A percentile compares a stretch with the other conserved stretches of the same genome.
phyloP scores from a whole-genome alignment of 2,888 invertebrate genomes.

The Nebria salina region DNA sequence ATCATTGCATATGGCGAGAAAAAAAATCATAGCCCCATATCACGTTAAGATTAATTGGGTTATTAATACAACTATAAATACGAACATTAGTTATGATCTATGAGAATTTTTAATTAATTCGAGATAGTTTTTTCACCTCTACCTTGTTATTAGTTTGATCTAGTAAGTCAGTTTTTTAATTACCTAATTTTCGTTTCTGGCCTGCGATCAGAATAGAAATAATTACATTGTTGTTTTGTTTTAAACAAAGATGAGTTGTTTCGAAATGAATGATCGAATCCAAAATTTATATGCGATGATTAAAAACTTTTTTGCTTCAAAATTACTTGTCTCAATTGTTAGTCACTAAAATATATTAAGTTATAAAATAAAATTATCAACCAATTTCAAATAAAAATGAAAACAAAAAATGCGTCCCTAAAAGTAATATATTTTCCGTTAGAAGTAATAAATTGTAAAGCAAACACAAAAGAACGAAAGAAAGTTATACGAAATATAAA shows the following conservation, averaged over 20 bases:
- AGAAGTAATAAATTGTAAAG: not conserved
- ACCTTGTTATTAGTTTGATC: slow-evolving; percentile 27
- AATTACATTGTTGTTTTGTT: slow-evolving; percentile 2
- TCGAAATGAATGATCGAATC: not conserved
- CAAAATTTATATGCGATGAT: not conserved
- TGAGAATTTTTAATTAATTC: slow-evolving; percentile 40
- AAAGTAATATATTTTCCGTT: not conserved
- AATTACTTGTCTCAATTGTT: not conserved
- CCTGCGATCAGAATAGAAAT: slow-evolving; percentile 5
- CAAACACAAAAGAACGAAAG: not conserved
- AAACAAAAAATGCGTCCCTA: not conserved
- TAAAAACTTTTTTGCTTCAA: not conserved
- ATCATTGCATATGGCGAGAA: slow-evolving; percentile 15
- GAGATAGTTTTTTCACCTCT: slow-evolving; percentile 5
- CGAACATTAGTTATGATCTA: slow-evolving; percentile 34
- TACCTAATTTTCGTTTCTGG: slow-evolving; percentile 21
- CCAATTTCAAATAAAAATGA: too few species aligned
- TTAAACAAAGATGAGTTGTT: not conserved
- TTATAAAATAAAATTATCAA: too few species aligned
- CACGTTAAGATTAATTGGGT: slow-evolving; percentile 33
- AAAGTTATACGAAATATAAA: not conserved
- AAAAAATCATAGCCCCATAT: slow-evolving; percentile 5
- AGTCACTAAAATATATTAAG: too few species aligned
- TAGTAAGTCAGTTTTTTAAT: slow-evolving; percentile 35
- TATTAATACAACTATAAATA: slow-evolving; percentile 44